Evolutionary conservation across 1,140 invertebrate species (phyloP).

Genomic region (Cydia fagiglandana): DNA sequence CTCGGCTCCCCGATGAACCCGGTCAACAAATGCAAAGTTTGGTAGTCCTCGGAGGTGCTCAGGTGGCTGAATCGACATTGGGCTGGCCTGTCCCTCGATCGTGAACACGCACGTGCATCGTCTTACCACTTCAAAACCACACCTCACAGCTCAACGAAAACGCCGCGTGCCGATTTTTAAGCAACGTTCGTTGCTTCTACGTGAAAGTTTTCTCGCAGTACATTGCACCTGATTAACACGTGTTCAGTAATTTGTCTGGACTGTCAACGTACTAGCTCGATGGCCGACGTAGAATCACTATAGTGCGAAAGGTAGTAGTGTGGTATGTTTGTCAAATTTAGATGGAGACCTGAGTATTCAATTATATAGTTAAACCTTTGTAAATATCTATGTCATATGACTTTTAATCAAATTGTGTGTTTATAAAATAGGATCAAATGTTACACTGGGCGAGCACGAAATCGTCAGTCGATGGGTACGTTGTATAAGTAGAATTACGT

Average conservation of each 20-base stretch:
- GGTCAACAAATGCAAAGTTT: conserved; percentile 89
- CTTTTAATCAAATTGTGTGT: conserved; percentile 25
- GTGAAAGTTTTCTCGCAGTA: not conserved
- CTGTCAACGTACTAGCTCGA: conserved; percentile 10
- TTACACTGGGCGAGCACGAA: conserved; percentile 47
- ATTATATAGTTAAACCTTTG: conserved; percentile 27
- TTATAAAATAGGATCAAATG: conserved; percentile 39
- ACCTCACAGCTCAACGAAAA: conserved; percentile 1
- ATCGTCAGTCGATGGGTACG: conserved; percentile 39
- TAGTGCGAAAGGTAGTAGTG: conserved; percentile 14
- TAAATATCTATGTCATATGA: conserved; percentile 17
- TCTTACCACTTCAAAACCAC: conserved; percentile 16
- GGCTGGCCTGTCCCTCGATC: conserved; percentile 9
- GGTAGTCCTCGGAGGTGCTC: conserved; percentile 78
- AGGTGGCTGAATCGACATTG: conserved; percentile 28
- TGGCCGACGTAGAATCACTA: conserved; percentile 4
- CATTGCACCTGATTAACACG: not conserved
- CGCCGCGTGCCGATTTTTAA: conserved; percentile 4
- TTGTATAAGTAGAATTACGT: conserved; percentile 26
- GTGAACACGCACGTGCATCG: not conserved
- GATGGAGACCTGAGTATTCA: conserved; percentile 29
- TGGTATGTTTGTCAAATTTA: conserved; percentile 19
- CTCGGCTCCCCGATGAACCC: conserved; percentile 92
- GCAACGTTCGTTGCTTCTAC: not conserved
- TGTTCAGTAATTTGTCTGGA: conserved; percentile 5